Evolutionary conservation across 2,888 invertebrate species (phyloP).

Genomic region (Sepioteuthis lessoniana): DNA sequence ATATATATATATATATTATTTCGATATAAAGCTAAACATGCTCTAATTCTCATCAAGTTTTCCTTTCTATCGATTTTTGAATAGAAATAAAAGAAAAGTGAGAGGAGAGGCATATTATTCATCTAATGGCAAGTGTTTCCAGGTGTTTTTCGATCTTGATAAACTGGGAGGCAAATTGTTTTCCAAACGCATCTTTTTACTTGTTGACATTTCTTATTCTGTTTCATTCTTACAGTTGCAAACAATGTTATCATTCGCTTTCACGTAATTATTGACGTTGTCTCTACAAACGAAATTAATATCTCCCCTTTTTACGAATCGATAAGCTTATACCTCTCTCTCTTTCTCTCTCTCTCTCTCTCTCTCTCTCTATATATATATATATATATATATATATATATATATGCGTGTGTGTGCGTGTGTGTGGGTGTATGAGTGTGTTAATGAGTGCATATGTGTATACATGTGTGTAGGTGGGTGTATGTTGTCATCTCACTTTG

Average conservation of each 20-base stretch:
- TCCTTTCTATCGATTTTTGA: no score
- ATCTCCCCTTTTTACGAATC: not conserved
- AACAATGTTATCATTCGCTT: not conserved
- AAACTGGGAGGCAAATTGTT: not conserved
- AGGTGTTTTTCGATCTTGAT: not conserved
- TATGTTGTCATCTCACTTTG: no score
- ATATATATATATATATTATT: conserved; percentile 50
- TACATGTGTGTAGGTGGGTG: no score
- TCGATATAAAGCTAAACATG: not conserved
- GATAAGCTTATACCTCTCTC: not conserved
- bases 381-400: no score
- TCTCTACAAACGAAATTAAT: not conserved
- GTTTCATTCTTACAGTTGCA: not conserved
- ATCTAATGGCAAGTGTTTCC: not conserved
- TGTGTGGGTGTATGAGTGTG: no score
- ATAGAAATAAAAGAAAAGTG: no score
- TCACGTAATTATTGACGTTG: not conserved
- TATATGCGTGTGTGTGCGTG: no score
- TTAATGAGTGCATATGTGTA: no score
- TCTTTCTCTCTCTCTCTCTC: no score
- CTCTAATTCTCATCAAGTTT: not conserved
- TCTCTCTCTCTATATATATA: no score
- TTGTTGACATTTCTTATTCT: not conserved
- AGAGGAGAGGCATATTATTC: not conserved
- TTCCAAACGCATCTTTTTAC: not conserved